Evolutionary conservation across 2,113 vertebrate genomes (phyloP).

Genomic region (Lepidothrix coronata): DNA sequence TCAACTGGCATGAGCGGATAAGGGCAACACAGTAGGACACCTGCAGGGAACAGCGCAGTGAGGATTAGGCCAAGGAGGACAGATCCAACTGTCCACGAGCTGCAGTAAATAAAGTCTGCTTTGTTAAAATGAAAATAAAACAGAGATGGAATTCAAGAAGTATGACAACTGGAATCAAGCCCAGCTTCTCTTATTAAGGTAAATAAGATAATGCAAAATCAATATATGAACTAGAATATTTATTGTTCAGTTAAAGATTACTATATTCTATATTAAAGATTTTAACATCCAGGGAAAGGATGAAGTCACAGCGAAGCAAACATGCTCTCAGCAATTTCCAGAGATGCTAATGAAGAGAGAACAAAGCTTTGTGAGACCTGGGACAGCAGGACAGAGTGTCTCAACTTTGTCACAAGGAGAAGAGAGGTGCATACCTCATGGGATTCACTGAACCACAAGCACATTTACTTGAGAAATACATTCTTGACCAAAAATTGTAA

Average conservation of each 20-base stretch:
- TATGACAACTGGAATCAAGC: not conserved
- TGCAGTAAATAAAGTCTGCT: not conserved
- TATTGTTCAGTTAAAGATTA: not conserved
- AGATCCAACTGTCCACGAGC: not conserved
- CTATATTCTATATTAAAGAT: not conserved
- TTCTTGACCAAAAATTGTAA: not conserved
- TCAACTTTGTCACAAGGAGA: not conserved
- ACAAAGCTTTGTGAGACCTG: not conserved
- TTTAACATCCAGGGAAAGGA: not conserved
- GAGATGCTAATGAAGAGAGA: not conserved
- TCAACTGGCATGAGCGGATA: not conserved
- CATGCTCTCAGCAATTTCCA: not conserved
- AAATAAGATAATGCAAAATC: not conserved
- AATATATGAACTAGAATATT: not conserved
- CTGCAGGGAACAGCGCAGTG: fast-evolving
- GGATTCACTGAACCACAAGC: not conserved
- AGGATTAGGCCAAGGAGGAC: not conserved
- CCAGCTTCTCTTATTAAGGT: not conserved
- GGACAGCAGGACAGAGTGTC: not conserved
- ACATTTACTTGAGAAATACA: not conserved
- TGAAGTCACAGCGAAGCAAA: not conserved
- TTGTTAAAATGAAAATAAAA: slow-evolving; percentile 3
- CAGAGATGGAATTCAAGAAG: not conserved
- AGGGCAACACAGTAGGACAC: not conserved
- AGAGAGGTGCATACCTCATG: not conserved